phyloP scores from a whole-genome alignment of 2,888 invertebrate species.

The Himalopsyche anomala region DNA sequence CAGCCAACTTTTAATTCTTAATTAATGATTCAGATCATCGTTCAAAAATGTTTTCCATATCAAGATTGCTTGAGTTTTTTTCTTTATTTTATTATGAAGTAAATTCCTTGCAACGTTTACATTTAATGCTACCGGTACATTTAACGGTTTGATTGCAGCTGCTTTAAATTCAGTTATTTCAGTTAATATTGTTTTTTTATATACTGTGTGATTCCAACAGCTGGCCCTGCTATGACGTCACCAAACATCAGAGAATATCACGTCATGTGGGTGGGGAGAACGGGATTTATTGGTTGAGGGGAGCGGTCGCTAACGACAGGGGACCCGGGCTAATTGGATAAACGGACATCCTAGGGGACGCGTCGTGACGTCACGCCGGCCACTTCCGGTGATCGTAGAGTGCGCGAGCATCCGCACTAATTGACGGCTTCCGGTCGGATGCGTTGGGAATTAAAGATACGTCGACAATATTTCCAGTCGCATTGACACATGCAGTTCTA shows the following conservation, averaged over 20 bases:
- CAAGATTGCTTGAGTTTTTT: no score
- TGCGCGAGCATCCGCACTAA: constrained; percentile 31
- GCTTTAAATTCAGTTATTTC: no score
- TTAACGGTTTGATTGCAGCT: no score
- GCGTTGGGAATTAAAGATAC: constrained; percentile 22
- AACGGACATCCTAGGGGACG: constrained; percentile 56
- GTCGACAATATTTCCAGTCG: neutral
- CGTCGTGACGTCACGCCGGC: constrained; percentile 43
- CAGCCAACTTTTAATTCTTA: no score
- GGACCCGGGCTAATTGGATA: constrained; percentile 56
- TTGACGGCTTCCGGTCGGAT: constrained; percentile 19
- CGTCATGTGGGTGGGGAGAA: neutral
- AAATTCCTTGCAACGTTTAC: no score
- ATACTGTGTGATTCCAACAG: neutral
- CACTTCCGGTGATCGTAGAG: constrained; percentile 16
- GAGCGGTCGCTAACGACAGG: neutral
- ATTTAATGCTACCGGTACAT: no score
- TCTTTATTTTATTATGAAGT: no score
- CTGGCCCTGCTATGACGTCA: neutral
- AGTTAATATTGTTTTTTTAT: no score
- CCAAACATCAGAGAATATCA: neutral
- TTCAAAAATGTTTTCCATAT: no score
- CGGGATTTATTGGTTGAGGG: neutral
- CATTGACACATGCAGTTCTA: neutral
- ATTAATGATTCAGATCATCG: no score